Base-by-base conservation (phyloP, 2,113 vertebrate species). In the Phycodurus eques region DNA sequence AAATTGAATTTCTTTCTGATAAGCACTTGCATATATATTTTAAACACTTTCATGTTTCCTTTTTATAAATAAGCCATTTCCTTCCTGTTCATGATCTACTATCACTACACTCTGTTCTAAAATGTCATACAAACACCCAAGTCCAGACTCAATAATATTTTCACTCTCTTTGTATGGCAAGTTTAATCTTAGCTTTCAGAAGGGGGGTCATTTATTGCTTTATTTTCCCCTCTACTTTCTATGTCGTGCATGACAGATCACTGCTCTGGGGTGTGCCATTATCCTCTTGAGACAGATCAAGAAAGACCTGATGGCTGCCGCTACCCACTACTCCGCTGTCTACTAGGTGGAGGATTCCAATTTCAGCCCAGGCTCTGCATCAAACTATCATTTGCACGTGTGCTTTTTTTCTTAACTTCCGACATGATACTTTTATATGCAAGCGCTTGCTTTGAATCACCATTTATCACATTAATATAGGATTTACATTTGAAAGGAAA, bases 211-310 rank as follows among this genome's bases (percentile, higher is more conserved):
- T 5, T 71, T 31, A 56, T 59, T 9, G 10, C 60, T 31, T 84
- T 71, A 73, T 66, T 56, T 56, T 60, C 69, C 77, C 67, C n/a
- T 35, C 57, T 72, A 56, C 67, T 68, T 14, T 75, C 49, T 82
- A 47, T 76, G 64, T 75, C 49, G 47, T 70, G 47, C 33, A 49
- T 61, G 59, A 80, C 79, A 92, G 89, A 75, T 89, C 1, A 54
- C 5, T 1, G 82, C 82, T 53, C 56, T 88, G 75, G 57, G 81
- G 61, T 88, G 89, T 76, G 0, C 60, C 66, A 0, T 0, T 31
- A 5, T 88, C 72, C 85, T 91, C 72, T 54, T 80, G 66, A 68
- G 73, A 33, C 68, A 83, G 57, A 39, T 86, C 56, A 88, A 86
- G 75, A 84, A 2, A 33, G 8, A 0, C 49, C 43, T 71, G 19